A percentile compares a stretch with the other conserved stretches of the same genome.
These are phyloP conservation scores for Hiodon tergisus DNA, from an alignment of 2,113 vertebrate species.

Conservation along the genomic window DNA sequence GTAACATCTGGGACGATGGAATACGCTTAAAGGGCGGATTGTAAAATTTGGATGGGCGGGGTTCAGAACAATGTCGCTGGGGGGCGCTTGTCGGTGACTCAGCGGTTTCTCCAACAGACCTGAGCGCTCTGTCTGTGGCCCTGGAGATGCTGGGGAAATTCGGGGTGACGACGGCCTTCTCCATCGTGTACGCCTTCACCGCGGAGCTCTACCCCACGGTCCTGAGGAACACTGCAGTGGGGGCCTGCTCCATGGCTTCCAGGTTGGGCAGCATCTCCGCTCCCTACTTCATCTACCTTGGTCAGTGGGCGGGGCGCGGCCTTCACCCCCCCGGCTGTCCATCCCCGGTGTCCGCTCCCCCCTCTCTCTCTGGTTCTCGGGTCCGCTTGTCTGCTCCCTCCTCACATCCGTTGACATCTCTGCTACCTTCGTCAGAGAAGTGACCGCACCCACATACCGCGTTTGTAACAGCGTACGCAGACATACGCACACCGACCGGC, in stretches of 20 bases:
- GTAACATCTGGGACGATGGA: not conserved
- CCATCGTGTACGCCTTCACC: constrained; percentile 78
- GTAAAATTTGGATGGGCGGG: not conserved
- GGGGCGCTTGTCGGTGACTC: not conserved
- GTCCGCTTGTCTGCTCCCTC: no score
- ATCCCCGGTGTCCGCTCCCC: no score
- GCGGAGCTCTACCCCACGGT: constrained; percentile 87
- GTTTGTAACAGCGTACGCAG: no score
- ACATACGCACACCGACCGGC: no score
- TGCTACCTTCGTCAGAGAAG: no score
- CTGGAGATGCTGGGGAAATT: constrained; percentile 89
- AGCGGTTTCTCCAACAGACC: constrained; percentile 52
- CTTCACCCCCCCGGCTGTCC: not conserved
- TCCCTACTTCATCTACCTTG: constrained; percentile 85
- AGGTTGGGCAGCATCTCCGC: constrained; percentile 81
- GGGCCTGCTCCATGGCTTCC: constrained; percentile 76
- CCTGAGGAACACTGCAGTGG: constrained; percentile 79
- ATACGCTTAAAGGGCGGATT: not conserved
- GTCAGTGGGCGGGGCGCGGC: constrained; percentile 52
- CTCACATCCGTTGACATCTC: no score
- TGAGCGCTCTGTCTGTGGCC: constrained; percentile 55
- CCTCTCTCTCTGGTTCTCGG: no score
- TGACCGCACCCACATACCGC: no score
- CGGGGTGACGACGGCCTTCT: constrained; percentile 72
- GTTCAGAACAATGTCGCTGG: not conserved